Base-by-base conservation (phyloP, 2,888 invertebrate species). In the Anaspis maculata region DNA sequence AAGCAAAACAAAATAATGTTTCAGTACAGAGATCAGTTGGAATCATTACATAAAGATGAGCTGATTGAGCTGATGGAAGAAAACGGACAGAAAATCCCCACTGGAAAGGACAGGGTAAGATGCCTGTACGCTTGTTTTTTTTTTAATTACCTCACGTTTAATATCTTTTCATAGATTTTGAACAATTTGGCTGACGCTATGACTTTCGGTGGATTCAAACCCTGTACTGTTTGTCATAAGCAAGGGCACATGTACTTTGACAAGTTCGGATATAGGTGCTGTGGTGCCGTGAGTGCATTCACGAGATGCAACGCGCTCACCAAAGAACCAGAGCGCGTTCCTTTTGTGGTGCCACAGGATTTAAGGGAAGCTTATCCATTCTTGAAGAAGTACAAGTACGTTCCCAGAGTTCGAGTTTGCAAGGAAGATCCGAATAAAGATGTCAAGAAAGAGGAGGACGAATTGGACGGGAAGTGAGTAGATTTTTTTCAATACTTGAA, bases 171-270 rank as follows among this genome's bases (percentile, higher is more conserved):
- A 68, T 55, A 89, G 84, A 73, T 83, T 34, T 59, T 86, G 34
- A 88, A 92, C 61, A 72, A 72, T 30, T 61, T 92, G 3, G 74
- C 86, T 6, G 97, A 98, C 64, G 71, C 78, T 16, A 81, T 97
- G 76, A 74, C 81, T 0, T 98, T 97, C 68, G 98, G 97, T 15
- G 76, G 79, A 2, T 68, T 91, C 2, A 63, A 73, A 38, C 76
- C 75, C 0, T 98, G 97, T 52, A 61, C 75, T 0, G 79, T 83
- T 48, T 98, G 97, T 57, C n/a, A n/a, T n/a, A 73, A 76, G 30
- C 61, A 69, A 2, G 87, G 87, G 0, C 83, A 89, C 54, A 71
- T 83, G 12, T 66, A 73, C 21, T 76, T 80, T 49, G 69, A 68
- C 34, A 80, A 83, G 15, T 70, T 75, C 37, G 86, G 88, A 3